Evolutionary conservation across 2,797 vertebrate species (phyloP).

Genomic region (Microctenopoma stevenorrisi): DNA sequence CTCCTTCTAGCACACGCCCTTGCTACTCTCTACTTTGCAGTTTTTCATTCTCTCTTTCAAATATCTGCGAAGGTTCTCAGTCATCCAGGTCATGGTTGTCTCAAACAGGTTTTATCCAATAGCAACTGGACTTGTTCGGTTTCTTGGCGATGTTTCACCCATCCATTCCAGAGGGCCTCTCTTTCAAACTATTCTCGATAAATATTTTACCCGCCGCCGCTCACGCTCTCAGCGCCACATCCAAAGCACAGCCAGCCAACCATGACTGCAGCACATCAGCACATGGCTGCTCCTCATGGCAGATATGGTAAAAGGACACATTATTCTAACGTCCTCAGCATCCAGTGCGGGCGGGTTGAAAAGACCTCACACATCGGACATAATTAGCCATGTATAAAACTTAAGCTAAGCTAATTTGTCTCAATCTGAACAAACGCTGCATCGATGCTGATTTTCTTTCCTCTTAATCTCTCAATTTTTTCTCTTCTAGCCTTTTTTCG

Average conservation of each 20-base stretch:
- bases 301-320: background rate
- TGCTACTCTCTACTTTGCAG: constrained; percentile 34
- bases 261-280: background rate
- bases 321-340: too few species aligned
- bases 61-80: too few species aligned
- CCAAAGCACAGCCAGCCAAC: constrained; percentile 3
- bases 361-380: background rate
- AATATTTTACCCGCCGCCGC: background rate
- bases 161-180: too few species aligned
- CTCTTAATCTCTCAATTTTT: background rate
- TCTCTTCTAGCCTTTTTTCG: constrained; percentile 23
- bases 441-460: background rate
- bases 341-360: background rate
- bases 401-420: too few species aligned
- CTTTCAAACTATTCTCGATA: constrained; percentile 4
- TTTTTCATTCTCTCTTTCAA: constrained; percentile 8
- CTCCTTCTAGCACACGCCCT: constrained; percentile 42
- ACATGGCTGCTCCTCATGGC: constrained; percentile 3
- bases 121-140: too few species aligned
- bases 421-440: background rate
- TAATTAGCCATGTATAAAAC: background rate
- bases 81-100: too few species aligned
- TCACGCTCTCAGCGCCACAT: background rate
- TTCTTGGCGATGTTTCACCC: too few species aligned
- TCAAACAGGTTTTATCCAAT: too few species aligned